A percentile compares a stretch with the other conserved stretches of the same genome.
Evolutionary conservation across 2,888 invertebrate species (phyloP).

Genomic region (Tridacna gigas): DNA sequence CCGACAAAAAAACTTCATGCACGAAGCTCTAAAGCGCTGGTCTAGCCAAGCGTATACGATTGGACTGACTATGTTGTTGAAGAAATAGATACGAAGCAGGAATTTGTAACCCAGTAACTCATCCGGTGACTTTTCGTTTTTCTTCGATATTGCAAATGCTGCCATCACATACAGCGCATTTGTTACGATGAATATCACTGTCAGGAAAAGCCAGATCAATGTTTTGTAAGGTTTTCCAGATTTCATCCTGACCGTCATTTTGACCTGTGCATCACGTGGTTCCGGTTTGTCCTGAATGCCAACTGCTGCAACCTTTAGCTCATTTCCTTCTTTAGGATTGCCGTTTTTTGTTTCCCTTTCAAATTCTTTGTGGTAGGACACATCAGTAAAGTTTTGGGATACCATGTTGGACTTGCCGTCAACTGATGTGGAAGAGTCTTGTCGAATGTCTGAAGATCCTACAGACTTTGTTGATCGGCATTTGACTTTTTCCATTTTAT

Average conservation of each 20-base stretch:
- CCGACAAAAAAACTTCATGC: not conserved
- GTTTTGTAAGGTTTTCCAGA: slow-evolving; percentile 14
- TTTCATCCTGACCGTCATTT: not conserved
- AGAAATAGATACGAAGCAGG: slow-evolving; percentile 1
- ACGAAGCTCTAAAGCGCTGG: slow-evolving; percentile 6
- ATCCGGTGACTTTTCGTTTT: slow-evolving; percentile 13
- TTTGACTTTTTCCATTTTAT: not conserved
- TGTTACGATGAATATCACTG: slow-evolving; percentile 9
- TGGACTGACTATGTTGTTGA: slow-evolving; percentile 5
- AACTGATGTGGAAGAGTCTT: not conserved
- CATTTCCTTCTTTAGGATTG: not conserved
- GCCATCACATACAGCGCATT: slow-evolving; percentile 15
- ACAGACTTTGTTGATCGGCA: not conserved
- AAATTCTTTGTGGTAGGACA: no score
- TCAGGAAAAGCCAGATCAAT: slow-evolving; percentile 11
- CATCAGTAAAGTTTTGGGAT: not conserved
- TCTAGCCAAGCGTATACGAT: slow-evolving; percentile 15
- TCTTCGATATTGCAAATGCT: not conserved
- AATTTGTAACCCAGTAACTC: slow-evolving; percentile 16
- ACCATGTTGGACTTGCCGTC: not conserved
- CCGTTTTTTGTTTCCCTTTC: not conserved
- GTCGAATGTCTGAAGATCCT: not conserved
- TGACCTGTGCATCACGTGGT: not conserved
- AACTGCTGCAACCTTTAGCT: not conserved
- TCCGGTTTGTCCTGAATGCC: not conserved